Evolutionary conservation across 2,888 invertebrate genomes (phyloP), one percentile per base, ranked within the genome.

Genomic region (Latrodectus elegans): DNA sequence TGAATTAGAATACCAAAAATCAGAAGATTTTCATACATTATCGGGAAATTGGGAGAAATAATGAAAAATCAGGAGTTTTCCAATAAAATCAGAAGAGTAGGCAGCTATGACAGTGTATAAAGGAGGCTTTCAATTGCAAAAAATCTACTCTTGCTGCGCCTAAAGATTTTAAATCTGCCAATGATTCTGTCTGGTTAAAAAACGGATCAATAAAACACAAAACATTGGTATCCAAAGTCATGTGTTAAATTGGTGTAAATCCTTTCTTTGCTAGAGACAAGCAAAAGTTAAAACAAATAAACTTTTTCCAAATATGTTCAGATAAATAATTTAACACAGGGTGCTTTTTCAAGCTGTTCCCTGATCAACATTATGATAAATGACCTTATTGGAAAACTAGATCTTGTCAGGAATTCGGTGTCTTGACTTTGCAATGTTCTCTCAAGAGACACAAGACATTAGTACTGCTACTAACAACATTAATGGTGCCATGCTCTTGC

Each of bases 341-440:
- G 12, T 68, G 68, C 14, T 51, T 38, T 55, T 26, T 55, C 17
- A 22, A 55, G 22, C 55, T 78, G 78, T 22, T 70, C 53, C 22
- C 0, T 78, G 70, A 70, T 78, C 38, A 78, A 78, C n/a, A 78
- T 78, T 55, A 78, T 4, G 68, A 78, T 78, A 55, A 70, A 78
- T 70, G 70, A 72, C 11, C 52, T 55, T 8, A 72, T 72, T 51
- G 72, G 12, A 14, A 51, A 52, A 15, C 72, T 72, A 12, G 52
- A 51, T 15, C 0, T 51, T 51, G 1, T 14, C 8, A 17, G 17
- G 52, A n/a, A 72, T 51, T 51, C 6, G 51, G 1, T 72, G 4
- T 9, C 4, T 55, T 55, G 55, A 4, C 15, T 55, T 75, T 65
- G 64, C 75, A 64, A 49, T 8, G 11, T 51, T 55, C 49, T 75